Conservation (phyloP, 2,797 vertebrate species). For the Limnodromus scolopaceus region DNA sequence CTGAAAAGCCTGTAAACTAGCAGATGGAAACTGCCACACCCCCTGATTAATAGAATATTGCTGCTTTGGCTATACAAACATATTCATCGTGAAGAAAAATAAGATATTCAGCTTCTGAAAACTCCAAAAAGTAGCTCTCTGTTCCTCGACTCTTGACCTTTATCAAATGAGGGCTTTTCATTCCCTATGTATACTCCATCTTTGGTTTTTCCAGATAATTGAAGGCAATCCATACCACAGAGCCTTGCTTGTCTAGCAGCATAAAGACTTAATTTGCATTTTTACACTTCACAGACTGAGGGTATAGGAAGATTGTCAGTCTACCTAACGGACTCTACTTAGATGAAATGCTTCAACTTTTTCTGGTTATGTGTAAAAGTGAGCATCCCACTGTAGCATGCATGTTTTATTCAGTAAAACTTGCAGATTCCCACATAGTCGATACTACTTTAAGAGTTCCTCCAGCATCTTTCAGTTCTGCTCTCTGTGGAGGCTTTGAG, state of each 20-base stretch:
- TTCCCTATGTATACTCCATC: background rate
- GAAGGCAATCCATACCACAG: background rate
- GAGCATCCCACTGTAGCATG: background rate
- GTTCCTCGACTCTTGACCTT: background rate
- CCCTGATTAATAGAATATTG: conserved; percentile 17
- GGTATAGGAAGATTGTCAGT: background rate
- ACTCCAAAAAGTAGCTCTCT: background rate
- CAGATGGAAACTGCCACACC: conserved; percentile 63
- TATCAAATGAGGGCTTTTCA: background rate
- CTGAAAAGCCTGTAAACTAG: conserved; percentile 45
- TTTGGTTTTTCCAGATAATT: background rate
- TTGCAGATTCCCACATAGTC: background rate
- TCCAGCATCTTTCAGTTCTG: background rate
- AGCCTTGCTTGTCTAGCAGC: background rate
- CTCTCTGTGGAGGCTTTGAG: background rate
- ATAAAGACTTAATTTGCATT: background rate
- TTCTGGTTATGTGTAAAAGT: background rate
- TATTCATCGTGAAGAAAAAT: background rate
- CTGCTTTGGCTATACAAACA: background rate
- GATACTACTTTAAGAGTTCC: background rate
- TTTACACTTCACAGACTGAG: background rate
- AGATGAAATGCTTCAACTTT: background rate
- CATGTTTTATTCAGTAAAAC: background rate
- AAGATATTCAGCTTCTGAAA: background rate
- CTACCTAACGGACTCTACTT: background rate